Evolutionary conservation across 92 coral and sea anemone genomes (phyloP), one percentile per base, ranked within the genome.

Genomic region (Muricea muricata): DNA sequence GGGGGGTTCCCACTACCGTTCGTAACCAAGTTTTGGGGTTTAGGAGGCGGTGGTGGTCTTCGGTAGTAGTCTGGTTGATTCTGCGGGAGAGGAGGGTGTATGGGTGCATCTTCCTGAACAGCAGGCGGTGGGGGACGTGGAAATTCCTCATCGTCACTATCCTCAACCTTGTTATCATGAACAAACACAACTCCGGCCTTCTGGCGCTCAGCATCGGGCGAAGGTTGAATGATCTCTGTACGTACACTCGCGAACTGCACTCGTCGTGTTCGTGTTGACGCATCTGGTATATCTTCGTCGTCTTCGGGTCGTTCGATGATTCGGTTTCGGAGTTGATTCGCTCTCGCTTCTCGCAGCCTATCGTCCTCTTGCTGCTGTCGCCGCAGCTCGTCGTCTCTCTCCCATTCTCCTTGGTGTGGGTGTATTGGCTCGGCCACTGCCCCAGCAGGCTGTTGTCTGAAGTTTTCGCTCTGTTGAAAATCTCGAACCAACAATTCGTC

Each of bases 211-310:
- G 87, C 78, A 11, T 97, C 99, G 2, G 99, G 91, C 3, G 90
- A 57, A 28, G 99, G 98, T 61, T 97, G 98, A n/a, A 87, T 87
- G 30, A 97, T 90, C 86, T 97, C 99, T 1, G 99, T 97, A 15
- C 97, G 93, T 32, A 97, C 93, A 40, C 85, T 94, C 24, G 97
- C 92, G 81, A 97, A 97, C 33, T 97, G 92, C 2, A 97, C 99
- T 40, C 83, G 83, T 57, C 54, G 63, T 33, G 83, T 56, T 40
- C 93, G 65, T 24, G 34, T 54, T 33, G 69, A 45, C 67, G 85
- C 84, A 24, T 86, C 91, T 13, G 90, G 95, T 67, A 84, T 91
- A 31, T 91, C 94, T 28, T 71, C 85, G 41, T 92, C 87, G 82
- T 93, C 98, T 31, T 93, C 99, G 80, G 93, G 93, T 55, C 92